Evolutionary conservation across 2,797 vertebrate genomes (phyloP).

Genomic region (Eulemur albifrons): DNA sequence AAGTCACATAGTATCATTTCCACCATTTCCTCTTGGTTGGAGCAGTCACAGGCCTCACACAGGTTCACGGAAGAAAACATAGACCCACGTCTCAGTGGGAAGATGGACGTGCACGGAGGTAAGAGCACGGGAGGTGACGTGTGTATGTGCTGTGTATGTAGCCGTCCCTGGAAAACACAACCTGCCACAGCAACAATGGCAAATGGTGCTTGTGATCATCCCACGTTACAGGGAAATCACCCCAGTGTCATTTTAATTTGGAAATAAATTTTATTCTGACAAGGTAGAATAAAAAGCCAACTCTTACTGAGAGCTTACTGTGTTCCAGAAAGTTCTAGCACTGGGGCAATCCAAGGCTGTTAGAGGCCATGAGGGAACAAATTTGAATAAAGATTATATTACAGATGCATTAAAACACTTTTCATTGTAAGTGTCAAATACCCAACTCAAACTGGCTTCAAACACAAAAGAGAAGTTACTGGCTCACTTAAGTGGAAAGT

Average conservation of each 20-base stretch:
- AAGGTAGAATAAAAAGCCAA: neutral
- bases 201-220: neutral
- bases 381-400: neutral
- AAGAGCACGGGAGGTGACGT: neutral
- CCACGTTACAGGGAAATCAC: neutral
- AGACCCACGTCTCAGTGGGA: too few relatives aligned
- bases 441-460: neutral
- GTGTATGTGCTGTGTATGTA: fast-evolving
- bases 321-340: neutral
- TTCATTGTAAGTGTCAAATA: neutral
- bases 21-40: neutral
- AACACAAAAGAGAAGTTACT: neutral
- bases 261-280: neutral
- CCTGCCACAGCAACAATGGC: neutral
- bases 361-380: neutral
- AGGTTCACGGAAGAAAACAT: neutral
- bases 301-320: neutral
- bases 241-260: neutral
- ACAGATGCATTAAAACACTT: neutral
- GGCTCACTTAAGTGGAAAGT: neutral
- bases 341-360: neutral
- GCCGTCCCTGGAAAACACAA: neutral
- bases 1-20: neutral
- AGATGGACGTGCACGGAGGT: neutral
- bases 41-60: neutral